Evolutionary conservation across 2,113 vertebrate species (phyloP).

Genomic region (Eulemur macaco): DNA sequence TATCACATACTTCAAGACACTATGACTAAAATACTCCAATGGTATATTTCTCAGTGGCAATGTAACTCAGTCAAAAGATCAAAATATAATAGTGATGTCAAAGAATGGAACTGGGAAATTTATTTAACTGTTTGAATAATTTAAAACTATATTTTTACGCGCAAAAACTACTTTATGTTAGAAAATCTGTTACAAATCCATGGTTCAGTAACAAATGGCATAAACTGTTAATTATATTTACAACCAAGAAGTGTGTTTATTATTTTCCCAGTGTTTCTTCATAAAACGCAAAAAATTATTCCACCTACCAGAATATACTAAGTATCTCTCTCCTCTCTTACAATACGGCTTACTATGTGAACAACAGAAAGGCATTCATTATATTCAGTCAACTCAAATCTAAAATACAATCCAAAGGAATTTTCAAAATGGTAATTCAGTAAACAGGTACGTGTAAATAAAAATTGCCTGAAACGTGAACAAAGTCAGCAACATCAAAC

Average conservation of each 20-base stretch:
- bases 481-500: background rate
- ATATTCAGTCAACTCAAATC: background rate
- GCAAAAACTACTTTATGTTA: conserved; percentile 4
- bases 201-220: background rate
- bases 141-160: background rate
- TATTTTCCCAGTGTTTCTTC: background rate
- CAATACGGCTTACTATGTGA: background rate
- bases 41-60: background rate
- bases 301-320: background rate
- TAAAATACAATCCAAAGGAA: background rate
- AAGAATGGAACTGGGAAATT: background rate
- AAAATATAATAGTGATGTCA: background rate
- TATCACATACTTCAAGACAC: conserved; percentile 1
- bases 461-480: background rate
- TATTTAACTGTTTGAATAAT: background rate
- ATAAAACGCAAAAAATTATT: background rate
- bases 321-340: background rate
- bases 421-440: background rate
- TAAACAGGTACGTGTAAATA: background rate
- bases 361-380: background rate
- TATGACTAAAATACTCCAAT: background rate
- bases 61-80: background rate
- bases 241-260: background rate
- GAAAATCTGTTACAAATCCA: conserved; percentile 8
- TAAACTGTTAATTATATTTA: background rate